Conservation (phyloP, 2,797 vertebrate species). For the Hirundo rustica region DNA sequence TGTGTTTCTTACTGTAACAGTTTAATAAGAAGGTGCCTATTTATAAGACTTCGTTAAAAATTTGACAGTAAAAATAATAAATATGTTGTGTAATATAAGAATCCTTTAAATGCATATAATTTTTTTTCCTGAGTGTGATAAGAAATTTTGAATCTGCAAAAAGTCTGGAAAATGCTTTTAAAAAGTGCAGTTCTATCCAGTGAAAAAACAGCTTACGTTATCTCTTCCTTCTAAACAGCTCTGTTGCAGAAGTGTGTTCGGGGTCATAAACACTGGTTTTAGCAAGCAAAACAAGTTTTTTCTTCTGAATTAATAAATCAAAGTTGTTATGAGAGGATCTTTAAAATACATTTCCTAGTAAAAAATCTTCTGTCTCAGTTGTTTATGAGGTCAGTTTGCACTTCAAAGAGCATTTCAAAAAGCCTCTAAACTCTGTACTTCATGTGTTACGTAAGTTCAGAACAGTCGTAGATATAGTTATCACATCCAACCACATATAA, state of each 20-base stretch:
- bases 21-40: neutral
- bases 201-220: neutral
- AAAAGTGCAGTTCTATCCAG: neutral
- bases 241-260: neutral
- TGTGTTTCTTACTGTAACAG: neutral
- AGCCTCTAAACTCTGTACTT: neutral
- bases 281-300: neutral
- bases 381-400: neutral
- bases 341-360: neutral
- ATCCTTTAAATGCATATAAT: neutral
- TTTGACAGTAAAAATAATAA: neutral
- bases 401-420: neutral
- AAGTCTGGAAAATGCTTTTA: constrained; percentile 5
- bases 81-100: neutral
- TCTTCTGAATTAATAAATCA: neutral
- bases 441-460: neutral
- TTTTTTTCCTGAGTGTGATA: neutral
- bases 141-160: constrained; percentile 1
- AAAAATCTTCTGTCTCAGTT: neutral
- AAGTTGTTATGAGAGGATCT: neutral
- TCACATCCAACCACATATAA: neutral
- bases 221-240: neutral
- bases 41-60: constrained; percentile 3
- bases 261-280: neutral
- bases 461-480: neutral